Evolutionary conservation across 2,113 vertebrate species (phyloP), one percentile per base, ranked within the genome.

Genomic region (Gallinago paraguaiae): DNA sequence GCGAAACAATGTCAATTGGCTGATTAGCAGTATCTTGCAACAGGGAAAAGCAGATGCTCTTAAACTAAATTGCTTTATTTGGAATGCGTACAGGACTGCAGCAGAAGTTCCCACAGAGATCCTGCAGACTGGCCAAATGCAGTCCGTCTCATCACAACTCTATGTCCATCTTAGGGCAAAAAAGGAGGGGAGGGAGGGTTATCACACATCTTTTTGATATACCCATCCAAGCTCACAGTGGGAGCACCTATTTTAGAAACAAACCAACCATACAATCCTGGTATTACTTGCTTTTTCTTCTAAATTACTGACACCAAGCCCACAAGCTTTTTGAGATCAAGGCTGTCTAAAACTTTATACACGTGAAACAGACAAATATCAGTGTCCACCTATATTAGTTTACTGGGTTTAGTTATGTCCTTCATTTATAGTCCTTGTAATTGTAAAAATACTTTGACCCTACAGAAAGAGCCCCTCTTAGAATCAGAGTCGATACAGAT

Each of bases 21-120:
- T 93, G 92, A 95, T 94, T 77, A 96, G 82, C 82, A 70, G 67
- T 72, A 70, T 69, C 93, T 80, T 77, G 79, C 85, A 96, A 95
- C 75, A 92, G 88, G 71, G 82, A 96, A 96, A 97, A 97, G 88
- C 92, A 97, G 92, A 90, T 93, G 95, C 71, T 92, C 71, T 74
- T 96, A 80, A 95, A 77, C 61, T 46, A 90, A 96, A 95, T 95
- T 92, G 86, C 90, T 93, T 80, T 93, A 93, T 95, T 96, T 97
- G 95, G 92, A 94, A 93, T 80, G 86, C 88, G 41, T 83, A 63
- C 82, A 96, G 79, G 59, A 70, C 63, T 92, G 82, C 75, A 92
- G 79, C 79, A 94, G 88, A 94, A 95, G 86, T 88, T 96, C 90
- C 90, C 92, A 90, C 90, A 90, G 95, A 93, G 92, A 83, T 83